A percentile compares a stretch with the other conserved stretches of the same genome.
Evolutionary conservation across 1,140 invertebrate genomes (phyloP).

Genomic region (Cotesia glomerata): DNA sequence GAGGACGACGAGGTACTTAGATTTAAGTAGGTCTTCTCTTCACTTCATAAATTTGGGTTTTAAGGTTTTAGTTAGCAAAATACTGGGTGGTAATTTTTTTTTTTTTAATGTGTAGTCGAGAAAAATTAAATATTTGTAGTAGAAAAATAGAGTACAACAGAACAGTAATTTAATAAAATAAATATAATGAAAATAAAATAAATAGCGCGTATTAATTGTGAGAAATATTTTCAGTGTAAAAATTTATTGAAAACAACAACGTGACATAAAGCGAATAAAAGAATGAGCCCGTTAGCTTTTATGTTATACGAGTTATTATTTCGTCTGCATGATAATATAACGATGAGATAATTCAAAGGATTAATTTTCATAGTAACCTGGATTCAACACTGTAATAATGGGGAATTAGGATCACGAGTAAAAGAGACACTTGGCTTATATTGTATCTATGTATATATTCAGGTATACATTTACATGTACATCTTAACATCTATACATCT

Average conservation of each 20-base stretch:
- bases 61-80: too few species aligned
- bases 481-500: neutral
- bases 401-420: conserved; percentile 16
- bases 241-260: neutral
- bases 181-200: neutral
- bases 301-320: neutral
- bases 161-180: neutral
- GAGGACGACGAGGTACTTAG: conserved; percentile 1
- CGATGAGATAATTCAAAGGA: conserved; percentile 22
- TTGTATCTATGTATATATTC: neutral
- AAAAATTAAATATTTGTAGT: too few species aligned
- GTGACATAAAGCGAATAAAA: conserved; percentile 6
- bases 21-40: neutral
- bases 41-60: neutral
- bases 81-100: too few species aligned
- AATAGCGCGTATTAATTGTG: neutral
- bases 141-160: too few species aligned
- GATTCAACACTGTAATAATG: conserved; percentile 16
- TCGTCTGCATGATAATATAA: neutral
- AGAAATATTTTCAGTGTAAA: neutral
- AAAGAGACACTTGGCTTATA: neutral
- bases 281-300: conserved; percentile 11
- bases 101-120: neutral
- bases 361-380: conserved; percentile 1
- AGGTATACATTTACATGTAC: neutral